These are phyloP conservation scores for Myodes glareolus DNA, from an alignment of 2,113 vertebrate genomes.

Conservation along the genomic window DNA sequence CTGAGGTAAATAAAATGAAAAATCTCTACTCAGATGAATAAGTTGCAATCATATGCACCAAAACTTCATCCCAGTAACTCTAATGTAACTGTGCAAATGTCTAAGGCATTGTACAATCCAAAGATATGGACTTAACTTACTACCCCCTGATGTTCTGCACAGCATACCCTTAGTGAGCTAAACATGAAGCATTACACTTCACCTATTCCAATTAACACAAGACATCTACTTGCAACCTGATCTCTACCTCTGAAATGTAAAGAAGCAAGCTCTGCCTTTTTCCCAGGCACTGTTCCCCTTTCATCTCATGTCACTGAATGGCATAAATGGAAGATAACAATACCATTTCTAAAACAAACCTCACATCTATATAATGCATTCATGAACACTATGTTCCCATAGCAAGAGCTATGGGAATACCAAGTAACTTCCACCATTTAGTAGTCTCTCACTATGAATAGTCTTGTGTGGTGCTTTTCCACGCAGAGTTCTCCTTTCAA, in stretches of 20 bases:
- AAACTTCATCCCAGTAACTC: conserved; percentile 50
- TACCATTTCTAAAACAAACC: neutral
- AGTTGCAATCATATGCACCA: conserved; percentile 25
- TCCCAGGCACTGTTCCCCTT: neutral
- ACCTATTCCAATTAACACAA: neutral
- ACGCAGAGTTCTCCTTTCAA: neutral
- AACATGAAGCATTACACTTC: neutral
- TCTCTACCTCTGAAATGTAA: conserved; percentile 1
- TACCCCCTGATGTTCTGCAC: conserved; percentile 52
- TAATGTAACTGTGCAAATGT: conserved; percentile 34
- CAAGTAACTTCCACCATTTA: conserved; percentile 59
- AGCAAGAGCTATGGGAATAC: neutral
- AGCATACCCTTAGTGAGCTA: neutral
- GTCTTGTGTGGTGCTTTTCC: conserved; percentile 63
- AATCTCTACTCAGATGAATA: neutral
- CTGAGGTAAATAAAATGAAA: conserved; percentile 35
- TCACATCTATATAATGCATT: neutral
- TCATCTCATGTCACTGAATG: conserved; percentile 25
- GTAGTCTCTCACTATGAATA: conserved; percentile 39
- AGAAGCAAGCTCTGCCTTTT: neutral
- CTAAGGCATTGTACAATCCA: neutral
- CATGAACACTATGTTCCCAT: neutral
- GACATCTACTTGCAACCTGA: neutral
- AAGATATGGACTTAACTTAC: conserved; percentile 45
- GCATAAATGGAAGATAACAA: conserved; percentile 31